Conservation (phyloP, 2,888 invertebrate species). For the Apomyelois bistriatella region DNA sequence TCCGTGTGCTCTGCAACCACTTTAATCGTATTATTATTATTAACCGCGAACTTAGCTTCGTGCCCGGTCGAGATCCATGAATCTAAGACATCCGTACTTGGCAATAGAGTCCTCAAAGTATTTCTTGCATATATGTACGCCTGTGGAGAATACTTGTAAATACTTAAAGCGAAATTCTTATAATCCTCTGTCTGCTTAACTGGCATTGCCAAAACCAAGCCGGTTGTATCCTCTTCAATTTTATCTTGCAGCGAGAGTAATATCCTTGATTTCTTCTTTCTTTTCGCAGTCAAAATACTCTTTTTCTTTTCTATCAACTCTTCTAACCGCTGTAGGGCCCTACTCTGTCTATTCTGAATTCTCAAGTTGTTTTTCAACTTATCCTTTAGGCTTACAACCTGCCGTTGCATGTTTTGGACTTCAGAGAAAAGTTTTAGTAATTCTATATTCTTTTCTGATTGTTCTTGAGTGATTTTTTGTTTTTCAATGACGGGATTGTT, state of each 20-base stretch:
- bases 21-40: conserved; percentile 55
- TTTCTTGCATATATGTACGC: conserved; percentile 70
- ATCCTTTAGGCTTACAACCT: conserved; percentile 53
- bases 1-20: conserved; percentile 64
- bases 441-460: conserved; percentile 40
- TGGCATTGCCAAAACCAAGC: conserved; percentile 68
- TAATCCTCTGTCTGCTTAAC: conserved; percentile 67
- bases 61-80: conserved; percentile 61
- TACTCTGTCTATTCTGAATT: conserved; percentile 56
- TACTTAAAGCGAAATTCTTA: conserved; percentile 67
- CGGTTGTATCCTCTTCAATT: conserved; percentile 65
- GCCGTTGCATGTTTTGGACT: conserved; percentile 64
- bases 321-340: conserved; percentile 49
- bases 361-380: conserved; percentile 60
- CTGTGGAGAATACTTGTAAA: conserved; percentile 72
- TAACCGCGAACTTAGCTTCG: conserved; percentile 54
- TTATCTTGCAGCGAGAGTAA: conserved; percentile 65
- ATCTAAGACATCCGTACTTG: conserved; percentile 65
- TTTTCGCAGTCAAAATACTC: conserved; percentile 56
- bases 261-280: conserved; percentile 67
- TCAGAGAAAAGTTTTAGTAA: conserved; percentile 62
- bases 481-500: background rate
- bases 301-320: conserved; percentile 62
- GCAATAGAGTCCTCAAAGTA: conserved; percentile 63
- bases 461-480: conserved; percentile 22